These are phyloP conservation scores for Philereme vetulata DNA, from an alignment of 2,888 invertebrate genomes.

Conservation along the genomic window DNA sequence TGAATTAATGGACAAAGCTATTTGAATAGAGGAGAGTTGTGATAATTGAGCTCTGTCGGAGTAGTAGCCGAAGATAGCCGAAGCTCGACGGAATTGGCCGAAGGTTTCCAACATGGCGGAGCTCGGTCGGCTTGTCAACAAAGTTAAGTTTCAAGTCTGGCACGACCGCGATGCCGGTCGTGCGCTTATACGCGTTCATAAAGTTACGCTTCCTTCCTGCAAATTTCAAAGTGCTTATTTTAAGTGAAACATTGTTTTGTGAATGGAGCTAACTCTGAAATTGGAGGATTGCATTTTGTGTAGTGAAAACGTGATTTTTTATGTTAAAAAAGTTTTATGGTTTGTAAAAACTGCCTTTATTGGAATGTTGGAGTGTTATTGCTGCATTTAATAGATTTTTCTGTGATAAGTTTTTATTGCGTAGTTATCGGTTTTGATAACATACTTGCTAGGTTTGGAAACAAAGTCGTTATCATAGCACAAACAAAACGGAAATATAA, in stretches of 20 bases:
- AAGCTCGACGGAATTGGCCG: slow-evolving; percentile 62
- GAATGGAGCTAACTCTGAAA: slow-evolving; percentile 35
- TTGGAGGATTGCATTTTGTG: slow-evolving; percentile 27
- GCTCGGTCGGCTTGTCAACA: slow-evolving; percentile 76
- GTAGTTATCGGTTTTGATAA: neutral
- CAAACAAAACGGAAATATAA: slow-evolving; percentile 5
- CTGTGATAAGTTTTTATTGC: slow-evolving; percentile 39
- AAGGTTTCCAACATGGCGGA: slow-evolving; percentile 72
- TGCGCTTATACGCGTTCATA: slow-evolving; percentile 48
- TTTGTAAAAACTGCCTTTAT: slow-evolving; percentile 41
- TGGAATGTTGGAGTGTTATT: slow-evolving; percentile 56
- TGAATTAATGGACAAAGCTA: slow-evolving; percentile 23
- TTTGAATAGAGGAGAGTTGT: slow-evolving; percentile 39
- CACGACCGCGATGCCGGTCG: slow-evolving; percentile 54
- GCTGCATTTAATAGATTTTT: slow-evolving; percentile 46
- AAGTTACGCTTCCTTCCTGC: slow-evolving; percentile 40
- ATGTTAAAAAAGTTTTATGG: slow-evolving; percentile 42
- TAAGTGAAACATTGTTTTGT: slow-evolving; percentile 51
- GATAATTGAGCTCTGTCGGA: slow-evolving; percentile 38
- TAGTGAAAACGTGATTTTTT: slow-evolving; percentile 37
- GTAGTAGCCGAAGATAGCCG: slow-evolving; percentile 51
- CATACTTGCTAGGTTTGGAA: neutral
- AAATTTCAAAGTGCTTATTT: slow-evolving; percentile 52
- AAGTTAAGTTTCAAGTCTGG: slow-evolving; percentile 59
- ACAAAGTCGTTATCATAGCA: neutral